Evolutionary conservation across 2,888 invertebrate species (phyloP), one percentile per base, ranked within the genome.

Genomic region (Rhagonycha lutea): DNA sequence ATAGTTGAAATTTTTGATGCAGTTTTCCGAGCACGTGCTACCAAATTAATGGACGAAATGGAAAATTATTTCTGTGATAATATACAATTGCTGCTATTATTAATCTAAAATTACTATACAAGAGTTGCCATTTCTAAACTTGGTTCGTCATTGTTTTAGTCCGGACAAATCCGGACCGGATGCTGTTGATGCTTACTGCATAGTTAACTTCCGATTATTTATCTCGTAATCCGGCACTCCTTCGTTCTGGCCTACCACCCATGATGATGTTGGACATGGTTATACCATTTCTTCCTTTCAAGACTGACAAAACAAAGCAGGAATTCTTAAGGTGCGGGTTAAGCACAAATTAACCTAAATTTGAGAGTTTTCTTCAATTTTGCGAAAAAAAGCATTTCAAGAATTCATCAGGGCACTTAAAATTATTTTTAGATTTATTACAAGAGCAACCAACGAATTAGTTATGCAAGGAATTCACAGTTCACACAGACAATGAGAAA

Each of bases 121-220:
- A n/a, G 47, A 47, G 47, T n/a, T 47, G 47, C 47, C 47, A n/a
- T 47, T 32, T 47, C 47, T 47, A 47, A 47, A 47, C 47, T 47
- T 47, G n/a, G 47, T 47, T 47, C 47, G 67, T 70, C 61, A 24
- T 70, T 62, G 61, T 63, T 71, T 69, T n/a, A 68, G 29, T 62
- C 71, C 67, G 69, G 62, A 70, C 65, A 67, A 74, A 68, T 74
- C 68, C 69, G 74, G 72, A 74, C 79, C 83, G 83, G 83, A 83
- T 81, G 81, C 79, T 80, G 47, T 47, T 47, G 47, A 47, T 47
- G 47, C 78, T 82, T 82, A 75, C 81, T 81, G 82, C 81, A 82
- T 82, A 81, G 82, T 83, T 83, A 83, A 82, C 82, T 83, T 82
- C 82, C 83, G 82, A 83, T 83, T 82, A 82, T 82, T 80, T 79